A percentile compares a stretch with the other conserved stretches of the same genome.
Conservation (phyloP, 2,888 invertebrate genomes). For the Spatulosminthurus flaviceps region DNA sequence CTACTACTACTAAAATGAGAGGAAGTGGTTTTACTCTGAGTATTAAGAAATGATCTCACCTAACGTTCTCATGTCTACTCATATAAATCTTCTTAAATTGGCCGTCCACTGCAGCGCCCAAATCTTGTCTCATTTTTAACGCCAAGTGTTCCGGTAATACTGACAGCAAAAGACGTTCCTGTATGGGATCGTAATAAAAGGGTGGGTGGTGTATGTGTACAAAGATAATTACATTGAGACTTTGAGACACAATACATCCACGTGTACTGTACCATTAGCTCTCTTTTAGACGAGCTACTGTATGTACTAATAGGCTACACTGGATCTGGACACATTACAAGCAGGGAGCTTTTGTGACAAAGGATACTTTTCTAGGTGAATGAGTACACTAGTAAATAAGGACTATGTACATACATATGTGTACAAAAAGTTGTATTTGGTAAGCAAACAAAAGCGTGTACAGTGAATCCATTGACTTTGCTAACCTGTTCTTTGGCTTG, state of each 20-base stretch:
- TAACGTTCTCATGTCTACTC: slow-evolving; percentile 96
- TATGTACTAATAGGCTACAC: no score
- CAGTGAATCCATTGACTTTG: background rate
- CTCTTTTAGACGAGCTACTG: no score
- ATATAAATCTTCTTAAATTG: slow-evolving; percentile 98
- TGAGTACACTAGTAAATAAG: background rate
- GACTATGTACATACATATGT: background rate
- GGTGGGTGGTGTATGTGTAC: background rate
- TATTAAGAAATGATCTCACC: slow-evolving; percentile 70
- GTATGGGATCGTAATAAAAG: slow-evolving; percentile 60
- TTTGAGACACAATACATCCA: no score
- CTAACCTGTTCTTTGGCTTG: slow-evolving; percentile 89
- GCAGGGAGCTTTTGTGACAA: no score
- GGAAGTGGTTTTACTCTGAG: background rate
- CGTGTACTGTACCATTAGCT: no score
- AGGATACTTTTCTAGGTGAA: no score
- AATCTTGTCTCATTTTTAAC: slow-evolving; percentile 93
- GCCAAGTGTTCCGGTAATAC: slow-evolving; percentile 96
- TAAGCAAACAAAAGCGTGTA: background rate
- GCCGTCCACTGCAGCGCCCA: slow-evolving; percentile 85
- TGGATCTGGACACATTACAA: no score
- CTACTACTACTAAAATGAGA: no score
- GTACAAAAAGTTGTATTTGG: background rate
- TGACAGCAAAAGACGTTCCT: slow-evolving; percentile 91
- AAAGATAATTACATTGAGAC: no score